These are phyloP conservation scores for Trogon surrucura DNA, from an alignment of 2,113 vertebrate genomes.

Conservation along the genomic window DNA sequence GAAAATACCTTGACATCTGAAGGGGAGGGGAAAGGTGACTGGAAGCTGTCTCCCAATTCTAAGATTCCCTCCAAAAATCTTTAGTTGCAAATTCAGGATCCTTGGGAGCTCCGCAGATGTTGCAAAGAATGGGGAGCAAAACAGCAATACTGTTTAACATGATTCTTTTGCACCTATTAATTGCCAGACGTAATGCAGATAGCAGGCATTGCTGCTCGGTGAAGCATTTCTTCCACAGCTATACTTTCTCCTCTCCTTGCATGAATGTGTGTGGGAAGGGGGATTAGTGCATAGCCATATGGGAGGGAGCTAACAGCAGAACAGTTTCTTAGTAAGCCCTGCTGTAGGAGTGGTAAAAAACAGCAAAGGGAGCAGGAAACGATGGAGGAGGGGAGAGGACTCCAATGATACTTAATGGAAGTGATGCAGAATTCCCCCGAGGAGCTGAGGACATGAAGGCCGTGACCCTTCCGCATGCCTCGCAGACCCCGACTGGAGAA, in stretches of 20 bases:
- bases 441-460: neutral
- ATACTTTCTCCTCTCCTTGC: neutral
- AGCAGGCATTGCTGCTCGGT: neutral
- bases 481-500: neutral
- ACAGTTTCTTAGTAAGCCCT: neutral
- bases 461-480: neutral
- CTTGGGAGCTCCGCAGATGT: neutral
- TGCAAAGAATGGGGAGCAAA: neutral
- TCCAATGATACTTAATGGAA: neutral
- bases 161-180: constrained; percentile 11
- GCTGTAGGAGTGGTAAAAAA: neutral
- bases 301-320: neutral
- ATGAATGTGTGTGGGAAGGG: neutral
- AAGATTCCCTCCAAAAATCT: neutral
- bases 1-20: neutral
- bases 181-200: neutral
- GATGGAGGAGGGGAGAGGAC: constrained; percentile 27
- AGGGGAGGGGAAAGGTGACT: neutral
- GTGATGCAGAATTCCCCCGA: neutral
- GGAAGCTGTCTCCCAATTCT: neutral
- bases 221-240: neutral
- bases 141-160: neutral
- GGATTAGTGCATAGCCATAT: constrained; percentile 1
- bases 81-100: neutral
- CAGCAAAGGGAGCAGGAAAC: neutral